Base-by-base conservation (phyloP, 1,140 invertebrate genomes). In the Papilio aristodemus region DNA sequence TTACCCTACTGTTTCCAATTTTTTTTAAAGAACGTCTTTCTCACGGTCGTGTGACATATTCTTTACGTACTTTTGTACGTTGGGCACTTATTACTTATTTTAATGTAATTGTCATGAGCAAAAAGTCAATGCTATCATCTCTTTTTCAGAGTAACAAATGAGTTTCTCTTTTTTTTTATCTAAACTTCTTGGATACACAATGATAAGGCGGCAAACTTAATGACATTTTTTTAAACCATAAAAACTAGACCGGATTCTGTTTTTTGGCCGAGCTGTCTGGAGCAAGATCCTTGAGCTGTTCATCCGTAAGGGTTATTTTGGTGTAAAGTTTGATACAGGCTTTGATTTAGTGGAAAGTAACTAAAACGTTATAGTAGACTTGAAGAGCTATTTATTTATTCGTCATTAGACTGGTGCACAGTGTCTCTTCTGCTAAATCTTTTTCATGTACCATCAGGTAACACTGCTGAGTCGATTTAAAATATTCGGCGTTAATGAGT, bases 1-100 rank as follows among this genome's bases (percentile, higher is more conserved):
- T 37, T 37, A 38, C 32, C 59, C 36, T 54, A 54, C 46, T 54
- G 46, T 54, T 54, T 54, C 19, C 46, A 54, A 54, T 54, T 54
- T 19, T 19, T 10, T 54, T 54, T n/a, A n/a, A 13, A 25, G 46
- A 13, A 54, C 22, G 11, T 19, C 19, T 22, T 25, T 25, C 10
- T 4, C 4, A 54, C 19, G 17, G 10, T 22, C 11, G 19, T 54
- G 19, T 13, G 3, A 2, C n/a, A 13, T 54, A 22, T 22, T 54
- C 19, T 54, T 25, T 4, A 25, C 27, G 27, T 32, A 3, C 27
- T 32, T 32, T 32, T 32, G 27, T 32, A 32, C 27, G 2, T 6
- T 32, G 6, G 27, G 27, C 6, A 3, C 27, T 6, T 32, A 32
- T 32, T 32, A 32, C 6, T 32, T 32, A 6, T 3, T 32, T 32